These are phyloP conservation scores for Lysandra bellargus DNA, from an alignment of 2,888 invertebrate genomes.

Conservation along the genomic window DNA sequence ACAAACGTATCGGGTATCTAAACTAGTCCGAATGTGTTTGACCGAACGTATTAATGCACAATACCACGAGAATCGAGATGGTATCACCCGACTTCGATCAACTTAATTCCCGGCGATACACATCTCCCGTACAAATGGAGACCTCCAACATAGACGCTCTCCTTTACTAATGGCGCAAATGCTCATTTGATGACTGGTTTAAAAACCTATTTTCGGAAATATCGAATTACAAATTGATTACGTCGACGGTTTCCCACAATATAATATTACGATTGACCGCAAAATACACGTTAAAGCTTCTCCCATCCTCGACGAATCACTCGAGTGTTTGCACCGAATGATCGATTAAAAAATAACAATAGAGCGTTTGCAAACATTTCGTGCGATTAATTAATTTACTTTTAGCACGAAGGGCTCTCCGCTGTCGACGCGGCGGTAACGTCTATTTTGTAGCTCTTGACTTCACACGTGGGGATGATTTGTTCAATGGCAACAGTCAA, in stretches of 20 bases:
- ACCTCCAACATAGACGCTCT: constrained; percentile 42
- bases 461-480: constrained; percentile 56
- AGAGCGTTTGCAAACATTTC: constrained; percentile 44
- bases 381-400: constrained; percentile 54
- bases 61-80: constrained; percentile 32
- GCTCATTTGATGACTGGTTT: neutral
- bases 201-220: constrained; percentile 16
- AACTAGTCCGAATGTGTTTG: constrained; percentile 12
- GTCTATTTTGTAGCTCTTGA: constrained; percentile 51
- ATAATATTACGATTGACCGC: constrained; percentile 18
- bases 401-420: constrained; percentile 41
- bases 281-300: neutral
- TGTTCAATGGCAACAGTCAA: constrained; percentile 66
- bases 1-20: neutral
- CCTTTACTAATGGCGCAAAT: constrained; percentile 17
- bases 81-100: constrained; percentile 45
- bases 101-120: constrained; percentile 50
- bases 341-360: constrained; percentile 42
- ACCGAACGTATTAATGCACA: constrained; percentile 27
- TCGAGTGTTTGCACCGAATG: neutral
- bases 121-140: constrained; percentile 38
- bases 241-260: constrained; percentile 12
- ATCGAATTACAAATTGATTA: constrained; percentile 11
- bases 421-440: constrained; percentile 42
- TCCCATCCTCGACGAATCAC: neutral